A percentile compares a stretch with the other conserved stretches of the same genome.
Evolutionary conservation across 2,888 invertebrate genomes (phyloP).

Genomic region (Thereva nobilitata): DNA sequence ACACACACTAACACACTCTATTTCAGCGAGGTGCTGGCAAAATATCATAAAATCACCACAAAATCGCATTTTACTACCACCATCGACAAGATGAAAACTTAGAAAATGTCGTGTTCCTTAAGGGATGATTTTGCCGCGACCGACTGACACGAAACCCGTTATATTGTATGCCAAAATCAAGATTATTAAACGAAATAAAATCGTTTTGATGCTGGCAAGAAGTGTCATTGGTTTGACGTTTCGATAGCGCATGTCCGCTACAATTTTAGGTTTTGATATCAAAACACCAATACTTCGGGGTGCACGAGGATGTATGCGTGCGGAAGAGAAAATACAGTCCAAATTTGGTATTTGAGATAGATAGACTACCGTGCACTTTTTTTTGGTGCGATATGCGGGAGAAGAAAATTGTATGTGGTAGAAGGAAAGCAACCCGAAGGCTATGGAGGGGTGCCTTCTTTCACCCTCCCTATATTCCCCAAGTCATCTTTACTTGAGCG

Average conservation of each 20-base stretch:
- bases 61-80: neutral
- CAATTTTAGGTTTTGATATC: slow-evolving; percentile 9
- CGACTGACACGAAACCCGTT: neutral
- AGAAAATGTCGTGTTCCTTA: neutral
- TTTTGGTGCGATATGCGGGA: too few species aligned
- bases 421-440: too few species aligned
- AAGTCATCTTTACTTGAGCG: too few species aligned
- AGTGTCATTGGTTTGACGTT: slow-evolving; percentile 22
- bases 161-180: neutral
- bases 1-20: too few species aligned
- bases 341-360: too few species aligned
- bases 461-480: too few species aligned
- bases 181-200: slow-evolving; percentile 12
- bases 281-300: slow-evolving; percentile 9
- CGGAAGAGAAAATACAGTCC: too few species aligned
- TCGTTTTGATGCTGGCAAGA: slow-evolving; percentile 30
- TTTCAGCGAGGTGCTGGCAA: too few species aligned
- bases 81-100: neutral
- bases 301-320: too few species aligned
- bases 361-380: too few species aligned
- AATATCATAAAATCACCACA: neutral
- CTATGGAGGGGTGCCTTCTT: too few species aligned
- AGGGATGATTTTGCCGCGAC: neutral
- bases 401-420: too few species aligned
- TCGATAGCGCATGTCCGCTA: slow-evolving; percentile 8